Evolutionary conservation across 1,140 invertebrate species (phyloP).

Genomic region (Agrypnia vestita): DNA sequence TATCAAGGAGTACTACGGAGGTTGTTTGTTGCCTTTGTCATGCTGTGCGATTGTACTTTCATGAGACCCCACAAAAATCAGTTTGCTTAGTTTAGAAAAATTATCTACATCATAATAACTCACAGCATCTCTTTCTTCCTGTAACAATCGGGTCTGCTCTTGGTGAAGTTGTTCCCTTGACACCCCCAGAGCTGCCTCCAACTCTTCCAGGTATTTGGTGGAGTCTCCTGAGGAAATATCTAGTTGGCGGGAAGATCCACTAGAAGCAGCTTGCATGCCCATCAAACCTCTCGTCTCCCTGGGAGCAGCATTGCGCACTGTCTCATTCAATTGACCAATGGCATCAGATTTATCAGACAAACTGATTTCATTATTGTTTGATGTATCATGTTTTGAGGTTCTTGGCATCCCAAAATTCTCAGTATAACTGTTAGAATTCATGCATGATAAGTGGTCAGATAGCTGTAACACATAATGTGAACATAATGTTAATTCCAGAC

Average conservation of each 20-base stretch:
- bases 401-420: background rate
- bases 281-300: conserved; percentile 4
- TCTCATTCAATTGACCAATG: background rate
- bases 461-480: too few species aligned
- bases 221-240: background rate
- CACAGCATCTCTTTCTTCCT: conserved; percentile 55
- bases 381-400: background rate
- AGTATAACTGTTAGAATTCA: conserved; percentile 1
- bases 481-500: too few species aligned
- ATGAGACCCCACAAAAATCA: too few species aligned
- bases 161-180: conserved; percentile 36
- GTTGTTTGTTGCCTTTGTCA: too few species aligned
- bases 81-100: too few species aligned
- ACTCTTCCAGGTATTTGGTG: conserved; percentile 21
- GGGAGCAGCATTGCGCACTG: background rate
- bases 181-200: conserved; percentile 49
- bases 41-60: too few species aligned
- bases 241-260: background rate
- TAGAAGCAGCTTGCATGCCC: background rate
- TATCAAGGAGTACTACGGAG: too few species aligned
- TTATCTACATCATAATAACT: conserved; percentile 9
- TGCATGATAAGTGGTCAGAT: too few species aligned
- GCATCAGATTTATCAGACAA: conserved; percentile 11
- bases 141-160: conserved; percentile 45
- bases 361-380: conserved; percentile 23